Base-by-base conservation (phyloP, 2,888 invertebrate genomes). In the Synanthedon tipuliformis region DNA sequence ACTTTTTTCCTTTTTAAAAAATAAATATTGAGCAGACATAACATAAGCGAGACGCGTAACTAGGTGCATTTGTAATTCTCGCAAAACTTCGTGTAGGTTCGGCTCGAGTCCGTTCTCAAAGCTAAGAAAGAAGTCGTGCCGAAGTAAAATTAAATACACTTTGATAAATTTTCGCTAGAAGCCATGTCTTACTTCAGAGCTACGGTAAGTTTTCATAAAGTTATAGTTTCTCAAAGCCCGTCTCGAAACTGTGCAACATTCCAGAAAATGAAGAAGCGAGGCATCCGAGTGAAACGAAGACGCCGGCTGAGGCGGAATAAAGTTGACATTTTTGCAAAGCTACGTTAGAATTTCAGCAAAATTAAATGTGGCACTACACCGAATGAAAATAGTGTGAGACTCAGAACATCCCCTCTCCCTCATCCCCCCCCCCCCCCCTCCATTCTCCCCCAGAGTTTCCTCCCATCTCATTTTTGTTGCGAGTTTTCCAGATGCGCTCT, bases 281-380 rank as follows among this genome's bases (percentile, higher is more conserved):
- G 75, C 82, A 81, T 73, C 75, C 72, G 75, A 79, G 76, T 80
- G 82, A 75, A 83, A 78, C 78, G 84, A 68, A 78, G 77, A 71
- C 77, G 75, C 64, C 61, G 82, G 83, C 78, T 83, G 85, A 81
- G 73, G 81, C 79, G 83, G 81, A 86, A 84, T 85, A 85, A 82
- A 85, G 84, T 87, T 87, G 86, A 86, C 87, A 87, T 87, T 87
- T 87, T 87, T 87, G 87, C 79, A 84, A 84, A 84, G 87, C 86
- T 83, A 82, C 81, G 81, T 78, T 76, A 78, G 85, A 87, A 85
- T 87, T 87, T 86, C 87, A 83, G 73, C 81, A 68, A 88, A 88
- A 88, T 88, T 87, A 87, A 87, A 88, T 85, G 86, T 87, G 87
- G 84, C 87, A 83, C 75, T 81, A 82, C 80, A 79, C 75, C 80